Conservation (phyloP, 1,140 invertebrate genomes). For the Drosophila mauritiana region DNA sequence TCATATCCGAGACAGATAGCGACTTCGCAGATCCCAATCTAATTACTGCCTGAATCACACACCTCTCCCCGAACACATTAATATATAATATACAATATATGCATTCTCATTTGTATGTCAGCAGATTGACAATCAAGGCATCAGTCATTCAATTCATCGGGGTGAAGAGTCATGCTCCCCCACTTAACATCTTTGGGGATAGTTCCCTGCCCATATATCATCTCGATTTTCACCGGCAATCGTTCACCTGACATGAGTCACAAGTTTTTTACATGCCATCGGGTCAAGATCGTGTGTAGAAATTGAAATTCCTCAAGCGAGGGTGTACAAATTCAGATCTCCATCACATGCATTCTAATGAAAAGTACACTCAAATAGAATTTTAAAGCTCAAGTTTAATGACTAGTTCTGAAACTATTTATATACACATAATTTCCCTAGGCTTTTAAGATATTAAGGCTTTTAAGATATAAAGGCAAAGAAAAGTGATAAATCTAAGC, state of each 20-base stretch:
- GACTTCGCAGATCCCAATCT: conserved; percentile 62
- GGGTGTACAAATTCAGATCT: not conserved
- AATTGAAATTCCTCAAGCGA: conserved; percentile 10
- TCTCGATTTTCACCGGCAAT: conserved; percentile 18
- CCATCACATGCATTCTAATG: conserved; percentile 8
- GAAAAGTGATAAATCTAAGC: too few relatives aligned
- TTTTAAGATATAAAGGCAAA: not conserved
- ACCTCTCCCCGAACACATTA: conserved; percentile 7
- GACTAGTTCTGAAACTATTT: not conserved
- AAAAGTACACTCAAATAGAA: not conserved
- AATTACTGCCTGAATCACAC: conserved; percentile 70
- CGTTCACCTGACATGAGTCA: conserved; percentile 22
- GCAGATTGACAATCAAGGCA: conserved; percentile 56
- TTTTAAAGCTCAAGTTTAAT: not conserved
- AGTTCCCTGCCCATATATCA: conserved; percentile 26
- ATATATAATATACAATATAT: conserved; percentile 20
- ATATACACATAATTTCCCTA: not conserved
- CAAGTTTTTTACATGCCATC: not conserved
- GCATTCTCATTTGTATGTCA: conserved; percentile 41
- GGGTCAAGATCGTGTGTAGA: conserved; percentile 20
- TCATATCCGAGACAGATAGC: conserved; percentile 63
- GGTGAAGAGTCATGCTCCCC: conserved; percentile 33
- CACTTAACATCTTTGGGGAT: conserved; percentile 30
- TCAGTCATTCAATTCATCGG: conserved; percentile 54
- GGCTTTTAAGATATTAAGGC: not conserved